These are phyloP conservation scores for Gonatopus flavifemur DNA, from an alignment of 1,140 invertebrate species.

Conservation along the genomic window DNA sequence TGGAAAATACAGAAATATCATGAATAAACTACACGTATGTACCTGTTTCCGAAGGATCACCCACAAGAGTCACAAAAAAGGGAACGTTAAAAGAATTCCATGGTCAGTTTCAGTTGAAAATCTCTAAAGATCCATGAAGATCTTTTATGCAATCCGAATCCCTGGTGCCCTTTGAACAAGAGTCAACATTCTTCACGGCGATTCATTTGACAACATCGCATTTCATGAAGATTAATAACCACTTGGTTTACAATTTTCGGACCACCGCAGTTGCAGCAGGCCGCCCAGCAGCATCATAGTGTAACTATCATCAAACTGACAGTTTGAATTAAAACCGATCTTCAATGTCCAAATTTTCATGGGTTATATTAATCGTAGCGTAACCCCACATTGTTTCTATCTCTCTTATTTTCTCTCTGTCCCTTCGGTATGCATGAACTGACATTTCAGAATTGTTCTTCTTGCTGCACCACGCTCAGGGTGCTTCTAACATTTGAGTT, in stretches of 20 bases:
- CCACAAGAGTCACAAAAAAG: too few relatives aligned
- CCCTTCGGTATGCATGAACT: constrained; percentile 9
- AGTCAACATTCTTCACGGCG: constrained; percentile 1
- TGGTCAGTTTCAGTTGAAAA: too few relatives aligned
- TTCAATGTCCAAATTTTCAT: constrained; percentile 46
- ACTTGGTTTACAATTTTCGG: too few relatives aligned
- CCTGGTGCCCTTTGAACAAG: too few relatives aligned
- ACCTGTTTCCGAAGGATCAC: too few relatives aligned
- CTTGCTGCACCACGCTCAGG: not conserved
- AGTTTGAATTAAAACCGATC: constrained; percentile 37
- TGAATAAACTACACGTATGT: too few relatives aligned
- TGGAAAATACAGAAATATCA: too few relatives aligned
- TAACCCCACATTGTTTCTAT: constrained; percentile 18
- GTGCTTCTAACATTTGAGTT: not conserved
- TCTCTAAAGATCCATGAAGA: too few relatives aligned
- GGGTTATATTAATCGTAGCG: constrained; percentile 42
- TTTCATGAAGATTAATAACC: constrained; percentile 35
- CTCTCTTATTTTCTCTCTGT: not conserved
- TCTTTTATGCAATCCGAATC: too few relatives aligned
- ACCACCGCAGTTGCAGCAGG: constrained; percentile 23
- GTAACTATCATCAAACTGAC: too few relatives aligned
- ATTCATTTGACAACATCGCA: constrained; percentile 33
- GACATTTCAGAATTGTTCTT: constrained; percentile 35
- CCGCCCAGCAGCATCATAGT: too few relatives aligned
- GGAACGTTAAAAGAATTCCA: too few relatives aligned